Percentiles rank a stretch among this genome's conserved stretches.
These are phyloP conservation scores for Apus apus DNA, from an alignment of 2,113 vertebrate species.

Conservation along the genomic window DNA sequence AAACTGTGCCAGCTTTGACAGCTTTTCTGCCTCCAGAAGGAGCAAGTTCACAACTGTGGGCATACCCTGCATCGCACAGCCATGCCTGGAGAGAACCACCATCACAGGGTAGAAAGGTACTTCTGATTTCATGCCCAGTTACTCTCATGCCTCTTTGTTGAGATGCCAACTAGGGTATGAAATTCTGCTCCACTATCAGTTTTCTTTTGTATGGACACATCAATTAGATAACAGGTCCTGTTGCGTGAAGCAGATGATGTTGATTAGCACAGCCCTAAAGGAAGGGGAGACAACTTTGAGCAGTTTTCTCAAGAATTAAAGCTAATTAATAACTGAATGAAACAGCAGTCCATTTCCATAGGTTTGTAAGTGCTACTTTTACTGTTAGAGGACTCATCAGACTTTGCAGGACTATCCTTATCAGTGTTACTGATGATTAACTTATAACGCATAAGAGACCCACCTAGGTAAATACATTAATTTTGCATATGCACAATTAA, in stretches of 20 bases:
- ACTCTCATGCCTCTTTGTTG: neutral
- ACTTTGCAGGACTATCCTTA: neutral
- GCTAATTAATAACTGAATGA: neutral
- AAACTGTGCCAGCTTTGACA: neutral
- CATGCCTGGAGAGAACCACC: neutral
- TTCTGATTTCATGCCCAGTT: neutral
- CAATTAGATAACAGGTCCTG: neutral
- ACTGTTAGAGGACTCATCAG: neutral
- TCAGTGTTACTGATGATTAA: neutral
- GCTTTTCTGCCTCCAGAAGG: neutral
- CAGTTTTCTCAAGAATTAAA: neutral
- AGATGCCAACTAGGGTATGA: neutral
- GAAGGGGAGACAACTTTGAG: neutral
- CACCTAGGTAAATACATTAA: neutral
- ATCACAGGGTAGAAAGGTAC: neutral
- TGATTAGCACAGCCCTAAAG: constrained; percentile 22
- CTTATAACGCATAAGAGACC: neutral
- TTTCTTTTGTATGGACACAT: neutral
- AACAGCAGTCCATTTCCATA: neutral
- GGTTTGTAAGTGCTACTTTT: neutral
- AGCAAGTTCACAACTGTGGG: neutral
- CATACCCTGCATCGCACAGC: rapidly evolving
- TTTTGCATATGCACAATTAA: neutral
- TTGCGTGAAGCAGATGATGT: neutral
- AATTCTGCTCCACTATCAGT: neutral